Base-by-base conservation (phyloP, 2,888 invertebrate species). In the Chaitophorus viminalis region DNA sequence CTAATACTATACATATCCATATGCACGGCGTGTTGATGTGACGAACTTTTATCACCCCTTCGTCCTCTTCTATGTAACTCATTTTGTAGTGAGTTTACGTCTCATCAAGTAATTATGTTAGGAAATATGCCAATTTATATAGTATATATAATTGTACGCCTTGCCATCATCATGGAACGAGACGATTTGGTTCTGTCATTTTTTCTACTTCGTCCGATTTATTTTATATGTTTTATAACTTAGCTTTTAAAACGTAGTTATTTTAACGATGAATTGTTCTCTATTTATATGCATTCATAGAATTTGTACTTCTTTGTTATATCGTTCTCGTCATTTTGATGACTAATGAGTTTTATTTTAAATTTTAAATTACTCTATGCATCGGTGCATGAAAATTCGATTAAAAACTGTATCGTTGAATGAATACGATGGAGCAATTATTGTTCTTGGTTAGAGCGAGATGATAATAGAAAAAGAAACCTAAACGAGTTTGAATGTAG, bases 181-280 rank as follows among this genome's bases (percentile, higher is more conserved):
- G 31, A 52, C 31, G 70, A 70, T 82, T 68, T 46, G 25, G 2
- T 54, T 36, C 52, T 29, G 14, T 29, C 70, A 70, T n/a, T 82
- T 70, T 14, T 14, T 31, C 72, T 52, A 72, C 21, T 33, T 18
- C 29, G 6, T 4, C 36, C 68, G 31, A 21, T 68, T 29, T 36
- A 46, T 31, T 33, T 72, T 82, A 33, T 72, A 72, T 31, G 46
- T 72, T 72, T 21, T 72, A 17, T 6, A 11, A 31, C 54, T 52
- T 31, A 11, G 33, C 33, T 82, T 72, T 82, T 82, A 72, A 52
- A 82, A 72, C 72, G 52, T 52, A 18, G 33, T 33, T 52, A 11
- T 82, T 72, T 82, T 82, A 82, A 72, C 82, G 72, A 82, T 39
- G 52, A 52, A 82, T 82, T 82, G 72, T 82, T 82, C 72, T 72